These are phyloP conservation scores for Calameuta pallipes DNA, from an alignment of 2,888 invertebrate genomes.

Conservation along the genomic window DNA sequence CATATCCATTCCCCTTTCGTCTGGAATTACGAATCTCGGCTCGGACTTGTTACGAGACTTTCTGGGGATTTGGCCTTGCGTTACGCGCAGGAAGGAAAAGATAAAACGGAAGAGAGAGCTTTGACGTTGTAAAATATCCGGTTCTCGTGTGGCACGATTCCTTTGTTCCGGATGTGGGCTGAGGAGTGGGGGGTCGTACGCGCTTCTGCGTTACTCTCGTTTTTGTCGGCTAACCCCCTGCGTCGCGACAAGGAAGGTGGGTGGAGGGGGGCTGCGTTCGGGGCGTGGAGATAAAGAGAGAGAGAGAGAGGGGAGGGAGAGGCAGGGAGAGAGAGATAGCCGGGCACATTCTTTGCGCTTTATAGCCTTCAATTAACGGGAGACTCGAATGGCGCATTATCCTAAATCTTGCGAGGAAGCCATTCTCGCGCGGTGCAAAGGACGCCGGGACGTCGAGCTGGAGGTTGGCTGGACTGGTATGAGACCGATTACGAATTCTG, in stretches of 20 bases:
- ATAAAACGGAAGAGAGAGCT: neutral
- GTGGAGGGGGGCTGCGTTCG: neutral
- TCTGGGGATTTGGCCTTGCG: neutral
- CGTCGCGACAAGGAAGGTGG: neutral
- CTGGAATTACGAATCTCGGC: neutral
- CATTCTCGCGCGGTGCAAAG: neutral
- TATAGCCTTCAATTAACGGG: conserved; percentile 20
- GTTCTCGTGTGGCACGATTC: neutral
- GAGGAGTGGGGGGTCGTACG: neutral
- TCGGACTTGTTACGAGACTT: neutral
- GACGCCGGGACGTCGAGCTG: neutral
- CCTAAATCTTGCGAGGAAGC: conserved; percentile 11
- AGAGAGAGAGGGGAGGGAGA: neutral
- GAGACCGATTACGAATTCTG: conserved; percentile 5
- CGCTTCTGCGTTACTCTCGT: conserved; percentile 13
- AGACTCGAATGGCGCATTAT: conserved; percentile 11
- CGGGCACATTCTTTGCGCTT: conserved; percentile 12
- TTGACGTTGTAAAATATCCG: neutral
- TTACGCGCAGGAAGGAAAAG: neutral
- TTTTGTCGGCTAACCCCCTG: conserved; percentile 17
- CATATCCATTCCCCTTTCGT: neutral
- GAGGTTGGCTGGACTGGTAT: neutral
- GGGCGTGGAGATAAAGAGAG: neutral
- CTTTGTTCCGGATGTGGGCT: conserved; percentile 18
- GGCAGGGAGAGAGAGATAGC: neutral